phyloP scores from a whole-genome alignment of 2,888 invertebrate species.

The Carcina quercana region DNA sequence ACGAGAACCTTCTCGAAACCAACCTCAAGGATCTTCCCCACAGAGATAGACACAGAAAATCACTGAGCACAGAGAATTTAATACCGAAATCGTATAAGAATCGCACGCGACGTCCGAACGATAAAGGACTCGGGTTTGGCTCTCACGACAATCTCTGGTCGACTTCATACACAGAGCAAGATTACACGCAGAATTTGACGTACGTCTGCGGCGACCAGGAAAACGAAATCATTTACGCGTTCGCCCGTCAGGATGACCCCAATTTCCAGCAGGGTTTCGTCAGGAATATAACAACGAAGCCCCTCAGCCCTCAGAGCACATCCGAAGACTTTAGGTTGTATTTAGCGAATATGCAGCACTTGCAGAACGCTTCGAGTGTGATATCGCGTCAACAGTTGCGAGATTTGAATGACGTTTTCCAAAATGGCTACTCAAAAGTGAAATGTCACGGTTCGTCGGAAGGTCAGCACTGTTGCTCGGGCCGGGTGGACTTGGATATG shows the following conservation, averaged over 20 bases:
- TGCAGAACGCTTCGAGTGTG: constrained; percentile 81
- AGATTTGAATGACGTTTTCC: constrained; percentile 74
- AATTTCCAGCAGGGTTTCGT: constrained; percentile 51
- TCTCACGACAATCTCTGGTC: constrained; percentile 71
- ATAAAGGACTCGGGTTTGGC: constrained; percentile 51
- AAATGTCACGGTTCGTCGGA: constrained; percentile 45
- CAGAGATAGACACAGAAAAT: constrained; percentile 67
- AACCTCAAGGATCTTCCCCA: constrained; percentile 52
- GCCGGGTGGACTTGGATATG: constrained; percentile 38
- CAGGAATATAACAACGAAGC: constrained; percentile 76
- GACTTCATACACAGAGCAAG: constrained; percentile 51
- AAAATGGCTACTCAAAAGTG: constrained; percentile 67
- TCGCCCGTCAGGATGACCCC: constrained; percentile 55
- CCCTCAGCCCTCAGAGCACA: constrained; percentile 78
- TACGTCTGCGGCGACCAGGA: constrained; percentile 66
- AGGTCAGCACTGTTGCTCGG: constrained; percentile 50
- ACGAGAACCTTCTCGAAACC: constrained; percentile 47
- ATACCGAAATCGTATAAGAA: constrained; percentile 66
- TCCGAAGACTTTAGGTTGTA: constrained; percentile 82
- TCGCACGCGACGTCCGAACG: constrained; percentile 42
- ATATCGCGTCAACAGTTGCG: constrained; percentile 76
- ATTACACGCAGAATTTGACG: constrained; percentile 53
- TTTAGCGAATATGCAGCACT: constrained; percentile 81
- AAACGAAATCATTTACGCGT: constrained; percentile 66
- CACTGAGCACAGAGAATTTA: constrained; percentile 76